Percentiles rank a stretch among this genome's conserved stretches.
phyloP scores from a whole-genome alignment of 2,888 invertebrate species.

The Glaucopsyche alexis region DNA sequence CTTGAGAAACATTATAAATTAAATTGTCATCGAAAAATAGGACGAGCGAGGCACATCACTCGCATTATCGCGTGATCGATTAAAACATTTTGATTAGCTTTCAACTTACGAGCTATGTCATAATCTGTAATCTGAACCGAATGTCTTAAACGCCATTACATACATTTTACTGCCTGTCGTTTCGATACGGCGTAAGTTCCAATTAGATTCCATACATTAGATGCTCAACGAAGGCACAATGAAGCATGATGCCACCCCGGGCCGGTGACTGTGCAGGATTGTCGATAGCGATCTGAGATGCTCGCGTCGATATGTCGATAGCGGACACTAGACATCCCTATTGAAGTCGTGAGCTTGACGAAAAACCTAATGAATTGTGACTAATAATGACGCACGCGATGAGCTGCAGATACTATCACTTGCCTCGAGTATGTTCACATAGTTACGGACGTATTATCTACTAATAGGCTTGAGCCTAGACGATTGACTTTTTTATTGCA shows the following conservation, averaged over 20 bases:
- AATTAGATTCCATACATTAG: constrained; percentile 76
- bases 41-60: constrained; percentile 56
- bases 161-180: constrained; percentile 59
- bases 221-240: constrained; percentile 75
- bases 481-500: too few relatives aligned
- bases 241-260: constrained; percentile 76
- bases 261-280: constrained; percentile 77
- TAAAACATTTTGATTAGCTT: constrained; percentile 80
- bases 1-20: background rate
- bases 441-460: background rate
- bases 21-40: constrained; percentile 44
- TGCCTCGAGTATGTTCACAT: background rate
- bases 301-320: constrained; percentile 71
- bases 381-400: constrained; percentile 71
- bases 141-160: constrained; percentile 67
- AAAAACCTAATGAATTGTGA: constrained; percentile 76
- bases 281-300: constrained; percentile 74
- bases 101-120: constrained; percentile 77
- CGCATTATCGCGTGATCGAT: constrained; percentile 76
- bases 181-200: constrained; percentile 56
- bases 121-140: constrained; percentile 63
- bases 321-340: constrained; percentile 74
- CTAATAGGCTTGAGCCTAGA: too few relatives aligned
- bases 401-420: background rate
- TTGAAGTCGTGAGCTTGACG: constrained; percentile 72